A percentile compares a stretch with the other conserved stretches of the same genome.
These are phyloP conservation scores for Diachasma alloeum DNA, from an alignment of 1,140 invertebrate species.

Conservation along the genomic window DNA sequence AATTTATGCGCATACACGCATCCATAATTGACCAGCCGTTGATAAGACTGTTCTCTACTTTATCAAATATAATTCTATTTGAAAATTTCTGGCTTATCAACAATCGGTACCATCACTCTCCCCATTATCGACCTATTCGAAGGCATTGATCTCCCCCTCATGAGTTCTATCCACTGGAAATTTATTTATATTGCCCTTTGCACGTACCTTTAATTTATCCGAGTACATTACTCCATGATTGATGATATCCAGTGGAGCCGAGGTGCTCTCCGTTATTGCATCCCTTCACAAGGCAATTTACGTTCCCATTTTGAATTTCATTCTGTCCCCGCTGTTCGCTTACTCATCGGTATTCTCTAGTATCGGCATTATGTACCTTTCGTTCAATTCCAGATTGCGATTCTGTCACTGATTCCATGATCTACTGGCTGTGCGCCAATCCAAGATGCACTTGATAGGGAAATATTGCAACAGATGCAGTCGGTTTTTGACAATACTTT, in stretches of 20 bases:
- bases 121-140: too few relatives aligned
- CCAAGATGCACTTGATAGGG: neutral
- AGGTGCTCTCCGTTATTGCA: neutral
- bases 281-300: neutral
- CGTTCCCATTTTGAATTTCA: neutral
- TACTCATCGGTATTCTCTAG: conserved; percentile 32
- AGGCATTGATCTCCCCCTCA: too few relatives aligned
- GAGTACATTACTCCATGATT: neutral
- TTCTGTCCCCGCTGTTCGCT: conserved; percentile 23
- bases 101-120: too few relatives aligned
- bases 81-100: too few relatives aligned
- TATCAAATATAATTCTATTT: too few relatives aligned
- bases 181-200: neutral
- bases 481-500: conserved; percentile 40
- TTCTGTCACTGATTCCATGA: conserved; percentile 1
- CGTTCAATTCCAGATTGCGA: neutral
- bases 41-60: too few relatives aligned
- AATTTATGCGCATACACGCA: too few relatives aligned
- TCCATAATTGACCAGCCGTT: too few relatives aligned
- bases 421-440: neutral
- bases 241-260: neutral
- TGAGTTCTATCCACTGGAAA: neutral
- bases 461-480: neutral
- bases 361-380: neutral
- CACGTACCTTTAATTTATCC: neutral